A percentile compares a stretch with the other conserved stretches of the same genome.
Conservation (phyloP, 1,140 invertebrate species). For the Cylas formicarius region DNA sequence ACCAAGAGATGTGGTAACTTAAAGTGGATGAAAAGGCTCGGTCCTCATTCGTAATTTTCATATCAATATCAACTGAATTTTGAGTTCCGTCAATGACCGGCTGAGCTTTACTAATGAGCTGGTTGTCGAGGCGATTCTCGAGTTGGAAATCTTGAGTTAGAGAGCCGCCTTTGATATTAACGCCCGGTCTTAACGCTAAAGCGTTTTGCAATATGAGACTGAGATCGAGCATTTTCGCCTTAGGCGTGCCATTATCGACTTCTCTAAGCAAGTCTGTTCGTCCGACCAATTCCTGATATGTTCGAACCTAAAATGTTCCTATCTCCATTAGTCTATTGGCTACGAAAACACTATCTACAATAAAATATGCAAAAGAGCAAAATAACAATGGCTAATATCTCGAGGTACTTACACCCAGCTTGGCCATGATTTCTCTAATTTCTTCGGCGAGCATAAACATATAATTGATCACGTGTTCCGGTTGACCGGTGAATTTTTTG, state of each 20-base stretch:
- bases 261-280: constrained; percentile 82
- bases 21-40: constrained; percentile 89
- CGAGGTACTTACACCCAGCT: constrained; percentile 67
- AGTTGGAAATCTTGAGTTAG: constrained; percentile 84
- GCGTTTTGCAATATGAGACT: constrained; percentile 83
- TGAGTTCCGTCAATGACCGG: constrained; percentile 67
- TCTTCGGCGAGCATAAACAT: constrained; percentile 97
- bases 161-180: constrained; percentile 87
- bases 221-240: constrained; percentile 82
- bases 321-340: not conserved
- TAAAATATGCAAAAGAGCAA: too few relatives aligned
- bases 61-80: constrained; percentile 62
- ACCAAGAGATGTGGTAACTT: constrained; percentile 91
- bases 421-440: constrained; percentile 84
- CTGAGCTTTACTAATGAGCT: constrained; percentile 67
- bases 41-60: constrained; percentile 86
- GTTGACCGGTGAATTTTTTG: constrained; percentile 95
- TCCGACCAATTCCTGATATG: constrained; percentile 79
- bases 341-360: not conserved
- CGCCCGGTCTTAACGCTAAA: constrained; percentile 76
- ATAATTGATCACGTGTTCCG: constrained; percentile 97
- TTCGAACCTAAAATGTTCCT: constrained; percentile 26
- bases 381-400: not conserved
- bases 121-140: constrained; percentile 81
- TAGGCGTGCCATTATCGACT: constrained; percentile 53